Evolutionary conservation across 2,888 invertebrate genomes (phyloP).

Genomic region (Agrochola lota): DNA sequence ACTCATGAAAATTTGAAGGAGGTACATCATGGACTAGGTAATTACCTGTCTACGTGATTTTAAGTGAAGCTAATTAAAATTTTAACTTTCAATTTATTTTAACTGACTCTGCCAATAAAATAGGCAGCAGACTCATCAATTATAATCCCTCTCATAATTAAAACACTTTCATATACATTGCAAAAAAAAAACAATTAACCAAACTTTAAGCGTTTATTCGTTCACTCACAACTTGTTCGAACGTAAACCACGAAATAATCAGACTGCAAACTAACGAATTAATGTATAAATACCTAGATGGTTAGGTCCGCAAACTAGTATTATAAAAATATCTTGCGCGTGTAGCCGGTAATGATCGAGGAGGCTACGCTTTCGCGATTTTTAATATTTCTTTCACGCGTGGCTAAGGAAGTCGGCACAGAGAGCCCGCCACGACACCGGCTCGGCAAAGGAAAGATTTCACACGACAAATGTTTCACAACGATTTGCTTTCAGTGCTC

Average conservation of each 20-base stretch:
- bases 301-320: conserved; percentile 49
- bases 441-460: conserved; percentile 20
- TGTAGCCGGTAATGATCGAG: conserved; percentile 55
- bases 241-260: conserved; percentile 44
- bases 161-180: conserved; percentile 3
- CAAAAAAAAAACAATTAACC: background rate
- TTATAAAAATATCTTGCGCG: conserved; percentile 62
- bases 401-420: conserved; percentile 48
- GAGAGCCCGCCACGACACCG: conserved; percentile 24
- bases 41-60: conserved; percentile 9
- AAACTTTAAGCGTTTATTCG: conserved; percentile 29
- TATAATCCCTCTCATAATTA: conserved; percentile 1
- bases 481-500: conserved; percentile 19
- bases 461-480: conserved; percentile 24
- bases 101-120: background rate
- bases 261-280: conserved; percentile 51
- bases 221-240: conserved; percentile 34
- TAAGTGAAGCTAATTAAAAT: conserved; percentile 7
- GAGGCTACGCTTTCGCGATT: conserved; percentile 76
- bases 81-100: background rate
- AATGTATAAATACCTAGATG: conserved; percentile 37
- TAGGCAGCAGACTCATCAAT: background rate
- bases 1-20: conserved; percentile 27
- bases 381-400: conserved; percentile 72
- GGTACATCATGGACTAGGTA: background rate